A percentile compares a stretch with the other conserved stretches of the same genome.
These are phyloP conservation scores for Drosophila ficusphila DNA, from an alignment of 1,140 invertebrate species.

Conservation along the genomic window DNA sequence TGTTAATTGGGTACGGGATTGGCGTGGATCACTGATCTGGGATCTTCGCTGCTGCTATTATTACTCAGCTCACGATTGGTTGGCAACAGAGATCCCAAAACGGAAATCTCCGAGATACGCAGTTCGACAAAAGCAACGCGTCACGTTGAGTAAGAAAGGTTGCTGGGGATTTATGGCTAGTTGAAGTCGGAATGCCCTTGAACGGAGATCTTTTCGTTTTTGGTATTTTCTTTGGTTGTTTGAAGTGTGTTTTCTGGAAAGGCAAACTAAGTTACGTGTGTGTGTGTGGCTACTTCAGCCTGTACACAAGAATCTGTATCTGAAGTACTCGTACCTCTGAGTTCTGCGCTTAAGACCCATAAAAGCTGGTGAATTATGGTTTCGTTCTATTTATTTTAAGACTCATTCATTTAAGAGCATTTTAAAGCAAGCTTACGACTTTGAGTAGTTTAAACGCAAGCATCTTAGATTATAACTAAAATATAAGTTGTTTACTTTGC, in stretches of 20 bases:
- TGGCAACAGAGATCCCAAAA: slow-evolving; percentile 25
- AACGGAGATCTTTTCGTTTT: slow-evolving; percentile 20
- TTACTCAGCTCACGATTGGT: slow-evolving; percentile 17
- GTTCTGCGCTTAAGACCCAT: slow-evolving; percentile 7
- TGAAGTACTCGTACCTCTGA: slow-evolving; percentile 33
- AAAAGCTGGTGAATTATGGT: slow-evolving; percentile 7
- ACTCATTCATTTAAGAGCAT: too few relatives aligned
- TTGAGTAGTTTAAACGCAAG: too few relatives aligned
- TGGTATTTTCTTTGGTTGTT: slow-evolving; percentile 13
- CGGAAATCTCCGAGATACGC: slow-evolving; percentile 39
- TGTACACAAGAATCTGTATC: neutral
- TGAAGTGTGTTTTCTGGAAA: slow-evolving; percentile 32
- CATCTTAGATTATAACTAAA: too few relatives aligned
- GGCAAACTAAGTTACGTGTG: slow-evolving; percentile 2
- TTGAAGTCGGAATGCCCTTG: slow-evolving; percentile 53
- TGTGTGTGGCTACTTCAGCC: slow-evolving; percentile 2
- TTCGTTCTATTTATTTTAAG: too few relatives aligned
- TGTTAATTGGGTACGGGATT: slow-evolving; percentile 16
- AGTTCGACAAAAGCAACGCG: slow-evolving; percentile 31
- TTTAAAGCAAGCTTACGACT: too few relatives aligned
- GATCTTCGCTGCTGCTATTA: slow-evolving; percentile 4
- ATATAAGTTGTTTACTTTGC: too few relatives aligned
- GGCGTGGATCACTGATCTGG: neutral
- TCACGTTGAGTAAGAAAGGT: slow-evolving; percentile 49
- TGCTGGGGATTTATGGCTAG: slow-evolving; percentile 46